A percentile compares a stretch with the other conserved stretches of the same genome.
Conservation (phyloP, 2,888 invertebrate species). For the Proisotoma minuta region DNA sequence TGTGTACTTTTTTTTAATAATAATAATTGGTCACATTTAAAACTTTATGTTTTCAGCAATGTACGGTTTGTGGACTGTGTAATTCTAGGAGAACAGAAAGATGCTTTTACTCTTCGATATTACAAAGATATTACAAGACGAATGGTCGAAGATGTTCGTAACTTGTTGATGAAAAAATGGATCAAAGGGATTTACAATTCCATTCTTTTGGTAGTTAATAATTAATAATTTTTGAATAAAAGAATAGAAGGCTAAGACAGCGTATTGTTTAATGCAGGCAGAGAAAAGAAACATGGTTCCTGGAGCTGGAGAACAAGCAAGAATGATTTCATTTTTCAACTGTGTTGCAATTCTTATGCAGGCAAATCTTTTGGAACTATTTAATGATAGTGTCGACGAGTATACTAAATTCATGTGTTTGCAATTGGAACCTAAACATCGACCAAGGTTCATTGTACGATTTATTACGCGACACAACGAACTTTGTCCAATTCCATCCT, state of each 20-base stretch:
- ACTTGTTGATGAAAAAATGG: constrained; percentile 63
- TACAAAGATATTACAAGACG: constrained; percentile 58
- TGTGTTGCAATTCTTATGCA: constrained; percentile 83
- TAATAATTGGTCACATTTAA: neutral
- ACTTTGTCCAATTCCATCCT: constrained; percentile 57
- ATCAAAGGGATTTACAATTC: constrained; percentile 61
- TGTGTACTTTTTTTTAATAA: neutral
- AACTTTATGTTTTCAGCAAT: constrained; percentile 53
- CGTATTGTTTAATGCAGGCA: constrained; percentile 32
- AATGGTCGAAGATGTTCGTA: constrained; percentile 65
- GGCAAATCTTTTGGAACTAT: constrained; percentile 74
- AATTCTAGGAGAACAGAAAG: constrained; percentile 58
- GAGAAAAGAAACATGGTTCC: constrained; percentile 56
- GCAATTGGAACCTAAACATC: constrained; percentile 53
- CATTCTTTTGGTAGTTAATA: constrained; percentile 57
- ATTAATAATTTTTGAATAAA: constrained; percentile 5
- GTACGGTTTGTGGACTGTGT: constrained; percentile 60
- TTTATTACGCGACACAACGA: constrained; percentile 40
- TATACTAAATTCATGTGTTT: constrained; percentile 73
- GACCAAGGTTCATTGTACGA: constrained; percentile 43
- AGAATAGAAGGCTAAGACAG: neutral
- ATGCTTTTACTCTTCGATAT: constrained; percentile 64
- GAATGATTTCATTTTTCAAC: constrained; percentile 74
- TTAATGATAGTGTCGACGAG: constrained; percentile 71
- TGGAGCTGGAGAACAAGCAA: constrained; percentile 60